Base-by-base conservation (phyloP, 2,113 vertebrate species). In the Solea solea region DNA sequence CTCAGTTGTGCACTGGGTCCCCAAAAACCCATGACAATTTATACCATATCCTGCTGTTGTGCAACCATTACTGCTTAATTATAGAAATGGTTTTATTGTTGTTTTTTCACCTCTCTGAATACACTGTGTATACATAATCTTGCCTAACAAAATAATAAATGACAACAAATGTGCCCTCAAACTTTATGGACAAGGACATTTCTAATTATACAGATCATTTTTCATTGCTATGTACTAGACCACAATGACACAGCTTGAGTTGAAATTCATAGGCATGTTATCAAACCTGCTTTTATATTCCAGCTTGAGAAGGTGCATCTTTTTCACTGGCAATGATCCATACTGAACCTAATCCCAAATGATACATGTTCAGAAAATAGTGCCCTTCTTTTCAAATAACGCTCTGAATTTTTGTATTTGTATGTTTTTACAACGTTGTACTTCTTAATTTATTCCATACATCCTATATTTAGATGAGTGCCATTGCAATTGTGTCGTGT, bases 1-100 rank as follows among this genome's bases (percentile, higher is more conserved):
- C 11, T 10, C 54, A 72, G 48, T 28, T 58, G 66, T 4, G 2
- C 59, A 25, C 21, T 56, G 44, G 58, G 3, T 63, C 54, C n/a
- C 52, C 55, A 6, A 69, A 59, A 42, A 55, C 58, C 67, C 48
- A 58, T 69, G 54, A 48, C 44, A 52, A 69, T 78, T 78, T 74
- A 16, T 21, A 58, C 51, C 49, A 40, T 46, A 41, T 9, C 21
- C 13, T 11, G 21, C 40, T 71, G 25, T 46, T 10, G 44, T 56
- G 50, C 4, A 6, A 42, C 44, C 11, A 53, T 64, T 42, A 69
- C 58, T 48, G 40, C 9, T 64, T 57, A 21, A 7, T 55, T 16
- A 5, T 13, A 53, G 3, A 45, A 8, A 45, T 10, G 15, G 49
- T 25, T 61, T n/a, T 41, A 54, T 27, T 40, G 16, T 55, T 49